Evolutionary conservation across 2,888 invertebrate species (phyloP), one percentile per base, ranked within the genome.

Genomic region (Yponomeuta evonymella): DNA sequence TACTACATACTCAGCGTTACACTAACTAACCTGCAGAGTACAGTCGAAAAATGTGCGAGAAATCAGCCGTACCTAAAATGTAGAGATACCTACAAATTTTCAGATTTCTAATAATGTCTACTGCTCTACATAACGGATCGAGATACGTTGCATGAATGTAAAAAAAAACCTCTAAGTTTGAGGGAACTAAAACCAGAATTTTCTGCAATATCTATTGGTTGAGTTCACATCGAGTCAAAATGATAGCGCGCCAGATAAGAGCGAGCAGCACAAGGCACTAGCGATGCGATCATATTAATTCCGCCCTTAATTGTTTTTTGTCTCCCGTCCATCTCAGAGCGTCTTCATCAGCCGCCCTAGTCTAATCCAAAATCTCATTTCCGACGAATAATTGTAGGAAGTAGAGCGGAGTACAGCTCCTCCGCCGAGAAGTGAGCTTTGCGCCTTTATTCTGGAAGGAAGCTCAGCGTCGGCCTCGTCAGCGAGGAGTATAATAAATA

Each of bases 291-390:
- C 78, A 79, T 79, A 80, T 81, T 81, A 79, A 80, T 80, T 80
- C 81, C 77, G 75, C 74, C 77, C 78, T 81, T 82, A 85, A 85
- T 86, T 84, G 81, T 85, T 86, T 84, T 85, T 84, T 82, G 81
- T 79, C 79, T 77, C 75, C 75, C 75, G 80, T 79, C 81, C 79
- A 77, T 81, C 81, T 84, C 78, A 75, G 69, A 70, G 77, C 79
- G 77, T 82, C 83, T 84, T 84, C 82, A 83, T 83, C 84, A 83
- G 78, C 75, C 78, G 76, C 75, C 80, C 75, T 79, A 80, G 79
- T 81, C 79, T 87, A 87, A 88, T 87, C 87, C 85, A 76, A 85
- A 86, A 85, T 86, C 87, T 87, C 86, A 88, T 88, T 88, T 87
- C 88, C 87, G 83, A 79, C 75, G 80, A 83, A 85, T 86, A 84